phyloP scores from a whole-genome alignment of 2,113 vertebrate genomes.

The Neolamprologus fasciatus region DNA sequence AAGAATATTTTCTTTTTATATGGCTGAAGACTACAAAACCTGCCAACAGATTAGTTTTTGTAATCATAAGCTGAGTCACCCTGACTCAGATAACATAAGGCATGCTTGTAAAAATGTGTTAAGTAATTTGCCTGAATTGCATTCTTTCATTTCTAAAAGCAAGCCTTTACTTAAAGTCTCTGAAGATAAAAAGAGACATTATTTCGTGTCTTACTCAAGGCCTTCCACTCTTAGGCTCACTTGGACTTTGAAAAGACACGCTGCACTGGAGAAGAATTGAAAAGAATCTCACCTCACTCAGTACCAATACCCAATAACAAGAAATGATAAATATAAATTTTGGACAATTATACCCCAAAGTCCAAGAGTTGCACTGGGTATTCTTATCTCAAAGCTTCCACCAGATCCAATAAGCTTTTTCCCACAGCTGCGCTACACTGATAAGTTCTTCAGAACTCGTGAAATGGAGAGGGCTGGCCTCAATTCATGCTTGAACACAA shows the following conservation, averaged over 20 bases:
- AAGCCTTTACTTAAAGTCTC: background rate
- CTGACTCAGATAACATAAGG: background rate
- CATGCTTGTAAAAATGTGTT: background rate
- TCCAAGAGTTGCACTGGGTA: background rate
- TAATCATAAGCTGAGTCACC: background rate
- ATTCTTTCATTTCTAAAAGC: background rate
- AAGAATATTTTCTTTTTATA: background rate
- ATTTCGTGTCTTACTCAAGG: background rate
- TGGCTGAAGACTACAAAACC: background rate
- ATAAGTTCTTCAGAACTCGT: slow-evolving; percentile 23
- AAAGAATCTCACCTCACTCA: background rate
- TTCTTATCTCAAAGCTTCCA: slow-evolving; percentile 15
- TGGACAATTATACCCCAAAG: background rate
- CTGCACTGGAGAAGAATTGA: background rate
- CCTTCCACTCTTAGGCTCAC: background rate
- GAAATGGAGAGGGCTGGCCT: slow-evolving; percentile 14
- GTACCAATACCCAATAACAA: background rate
- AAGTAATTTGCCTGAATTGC: background rate
- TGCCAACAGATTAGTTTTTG: background rate
- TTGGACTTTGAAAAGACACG: background rate
- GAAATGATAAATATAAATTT: background rate
- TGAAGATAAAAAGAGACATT: background rate
- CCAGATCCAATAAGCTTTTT: slow-evolving; percentile 15
- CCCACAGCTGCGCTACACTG: background rate
- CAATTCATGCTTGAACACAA: slow-evolving; percentile 14